Base-by-base conservation (phyloP, 2,797 vertebrate genomes). In the Chloroceryle inda region DNA sequence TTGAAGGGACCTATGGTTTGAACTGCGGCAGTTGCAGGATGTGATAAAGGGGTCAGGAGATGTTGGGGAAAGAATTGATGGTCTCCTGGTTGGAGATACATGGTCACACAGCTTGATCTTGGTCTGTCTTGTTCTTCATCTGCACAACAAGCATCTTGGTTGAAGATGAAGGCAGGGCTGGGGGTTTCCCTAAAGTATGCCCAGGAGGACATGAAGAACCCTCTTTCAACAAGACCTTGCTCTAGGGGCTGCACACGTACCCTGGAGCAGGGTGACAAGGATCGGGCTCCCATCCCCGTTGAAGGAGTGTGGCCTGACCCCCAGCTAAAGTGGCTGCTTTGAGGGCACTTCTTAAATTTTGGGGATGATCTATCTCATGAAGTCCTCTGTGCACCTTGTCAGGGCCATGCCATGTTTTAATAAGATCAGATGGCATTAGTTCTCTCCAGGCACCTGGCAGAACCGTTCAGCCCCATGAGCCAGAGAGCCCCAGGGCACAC, bases 91-190 rank as follows among this genome's bases (percentile, higher is more conserved):
- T 42, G 33, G 20, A 16, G 26, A 3, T 0, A 11, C 27, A 37
- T 0, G 2, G 52, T 38, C 62, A 33, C 6, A 4, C 42, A 85
- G 66, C 29, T 12, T 10, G 37, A 38, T 21, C 58, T 78, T 2
- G 0, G 14, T 16, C 77, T 9, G 64, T 20, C 59, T 45, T 26
- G 14, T 9, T 71, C 84, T 74, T 14, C 8, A 13, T 2, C 33
- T 71, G 61, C 35, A 62, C 61, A 5, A 8, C 0, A 9, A 50
- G 18, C 17, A 10, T n/a, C 50, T 11, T 0, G 0, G 5, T 7
- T 13, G 61, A 35, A 50, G 58, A 3, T 4, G 35, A 15, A 45
- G 47, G 55, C 21, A 23, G 4, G 5, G 5, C 18, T 5, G 6
- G 26, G 64, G 11, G 2, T 21, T 18, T 12, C 0, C 29, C 42